Percentiles rank a stretch among this genome's conserved stretches.
These are phyloP conservation scores for Periparus ater DNA, from an alignment of 2,797 vertebrate genomes.

Conservation along the genomic window DNA sequence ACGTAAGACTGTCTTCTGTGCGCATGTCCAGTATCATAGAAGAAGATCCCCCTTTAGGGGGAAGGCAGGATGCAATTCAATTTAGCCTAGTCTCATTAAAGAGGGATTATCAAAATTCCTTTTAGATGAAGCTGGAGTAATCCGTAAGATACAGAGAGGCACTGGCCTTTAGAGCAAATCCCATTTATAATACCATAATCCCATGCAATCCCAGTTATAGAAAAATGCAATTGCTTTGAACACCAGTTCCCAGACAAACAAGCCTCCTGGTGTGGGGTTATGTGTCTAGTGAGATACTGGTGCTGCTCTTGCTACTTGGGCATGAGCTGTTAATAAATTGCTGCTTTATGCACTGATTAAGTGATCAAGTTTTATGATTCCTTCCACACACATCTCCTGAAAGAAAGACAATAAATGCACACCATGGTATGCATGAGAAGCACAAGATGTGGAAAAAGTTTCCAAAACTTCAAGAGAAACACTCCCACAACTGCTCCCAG, in stretches of 20 bases:
- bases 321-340: not conserved
- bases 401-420: not conserved
- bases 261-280: not conserved
- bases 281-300: not conserved
- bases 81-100: constrained; percentile 7
- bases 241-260: not conserved
- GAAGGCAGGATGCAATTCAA: constrained; percentile 6
- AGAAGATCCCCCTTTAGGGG: not conserved
- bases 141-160: not conserved
- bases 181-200: constrained; percentile 33
- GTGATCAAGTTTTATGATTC: not conserved
- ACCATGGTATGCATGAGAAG: fast-evolving
- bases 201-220: not conserved
- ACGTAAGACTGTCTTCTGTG: fast-evolving
- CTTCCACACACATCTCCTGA: not conserved
- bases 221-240: constrained; percentile 7
- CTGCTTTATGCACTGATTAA: not conserved
- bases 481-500: not conserved
- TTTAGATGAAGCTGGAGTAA: constrained; percentile 10
- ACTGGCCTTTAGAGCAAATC: constrained; percentile 4
- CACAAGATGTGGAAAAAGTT: not conserved
- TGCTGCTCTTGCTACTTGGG: not conserved
- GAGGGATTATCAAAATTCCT: constrained; percentile 27
- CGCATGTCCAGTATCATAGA: fast-evolving
- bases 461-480: not conserved